A percentile compares a stretch with the other conserved stretches of the same genome.
Conservation (phyloP, 2,113 vertebrate species). For the Alosa alosa region DNA sequence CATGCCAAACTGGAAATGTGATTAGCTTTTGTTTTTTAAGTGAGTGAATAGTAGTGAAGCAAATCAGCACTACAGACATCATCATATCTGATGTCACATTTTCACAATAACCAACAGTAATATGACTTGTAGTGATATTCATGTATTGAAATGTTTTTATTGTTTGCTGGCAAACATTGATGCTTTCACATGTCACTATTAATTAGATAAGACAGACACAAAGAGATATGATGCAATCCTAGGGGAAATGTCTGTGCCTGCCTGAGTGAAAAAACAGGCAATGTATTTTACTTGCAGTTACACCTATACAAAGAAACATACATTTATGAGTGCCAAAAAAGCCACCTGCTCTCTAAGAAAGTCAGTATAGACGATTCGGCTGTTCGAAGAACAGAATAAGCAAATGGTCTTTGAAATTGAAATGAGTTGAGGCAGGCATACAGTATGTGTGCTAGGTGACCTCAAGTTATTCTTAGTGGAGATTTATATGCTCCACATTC, state of each 20-base stretch:
- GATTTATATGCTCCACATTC: not conserved
- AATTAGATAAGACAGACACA: not conserved
- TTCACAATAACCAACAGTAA: not conserved
- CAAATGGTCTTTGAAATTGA: no score
- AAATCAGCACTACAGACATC: not conserved
- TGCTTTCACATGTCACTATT: not conserved
- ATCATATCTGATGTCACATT: no score
- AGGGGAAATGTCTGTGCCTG: not conserved
- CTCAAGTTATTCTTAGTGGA: not conserved
- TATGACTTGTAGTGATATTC: not conserved
- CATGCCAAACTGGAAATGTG: not conserved
- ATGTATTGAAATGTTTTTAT: not conserved
- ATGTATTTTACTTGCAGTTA: not conserved
- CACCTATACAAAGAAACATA: not conserved
- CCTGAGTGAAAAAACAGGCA: not conserved
- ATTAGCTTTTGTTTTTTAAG: not conserved
- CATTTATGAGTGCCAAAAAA: not conserved
- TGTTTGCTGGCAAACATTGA: not conserved
- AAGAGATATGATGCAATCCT: not conserved
- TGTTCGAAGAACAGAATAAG: not conserved
- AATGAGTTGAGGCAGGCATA: no score
- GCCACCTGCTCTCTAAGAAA: not conserved
- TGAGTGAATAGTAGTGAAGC: not conserved
- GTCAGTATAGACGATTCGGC: not conserved
- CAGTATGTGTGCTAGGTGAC: no score